Percentiles rank a stretch among this genome's conserved stretches.
Conservation (phyloP, 2,888 invertebrate genomes). For the Coenonympha glycerion region DNA sequence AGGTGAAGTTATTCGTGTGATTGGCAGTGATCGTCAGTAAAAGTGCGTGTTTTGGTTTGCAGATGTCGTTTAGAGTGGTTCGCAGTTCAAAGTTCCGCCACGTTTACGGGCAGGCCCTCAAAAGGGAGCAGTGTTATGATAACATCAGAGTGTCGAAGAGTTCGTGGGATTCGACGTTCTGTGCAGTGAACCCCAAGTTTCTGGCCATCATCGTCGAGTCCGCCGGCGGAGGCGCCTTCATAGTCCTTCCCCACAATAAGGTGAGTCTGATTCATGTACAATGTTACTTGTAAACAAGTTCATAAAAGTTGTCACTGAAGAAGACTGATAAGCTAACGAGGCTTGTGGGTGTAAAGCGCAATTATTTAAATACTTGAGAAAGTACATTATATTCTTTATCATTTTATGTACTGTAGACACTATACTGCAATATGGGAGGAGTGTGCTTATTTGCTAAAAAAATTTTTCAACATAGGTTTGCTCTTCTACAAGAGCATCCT, state of each 20-base stretch:
- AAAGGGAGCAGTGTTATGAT: slow-evolving; percentile 98
- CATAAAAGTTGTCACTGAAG: not conserved
- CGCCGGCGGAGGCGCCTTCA: slow-evolving; percentile 96
- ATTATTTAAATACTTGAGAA: too few species aligned
- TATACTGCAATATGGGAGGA: too few species aligned
- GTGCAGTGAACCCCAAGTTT: slow-evolving; percentile 98
- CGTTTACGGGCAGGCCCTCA: slow-evolving; percentile 91
- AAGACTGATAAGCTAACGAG: not conserved
- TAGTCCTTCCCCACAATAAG: slow-evolving; percentile 95
- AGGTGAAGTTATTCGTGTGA: slow-evolving; percentile 53
- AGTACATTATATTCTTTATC: too few species aligned
- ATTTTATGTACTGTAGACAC: too few species aligned
- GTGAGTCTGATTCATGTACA: slow-evolving; percentile 63
- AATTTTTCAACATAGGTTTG: too few species aligned
- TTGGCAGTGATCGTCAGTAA: slow-evolving; percentile 56
- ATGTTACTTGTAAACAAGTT: not conserved
- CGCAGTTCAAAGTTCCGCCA: slow-evolving; percentile 99
- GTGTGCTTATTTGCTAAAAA: too few species aligned
- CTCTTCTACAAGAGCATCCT: too few species aligned
- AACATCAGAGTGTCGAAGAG: slow-evolving; percentile 97
- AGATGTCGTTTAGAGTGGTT: slow-evolving; percentile 97
- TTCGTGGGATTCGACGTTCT: slow-evolving; percentile 98
- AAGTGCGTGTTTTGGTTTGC: slow-evolving; percentile 60
- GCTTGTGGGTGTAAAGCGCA: too few species aligned
- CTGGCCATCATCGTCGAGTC: slow-evolving; percentile 98